These are phyloP conservation scores for Bellardia pandia DNA, from an alignment of 2,888 invertebrate species.

Conservation along the genomic window DNA sequence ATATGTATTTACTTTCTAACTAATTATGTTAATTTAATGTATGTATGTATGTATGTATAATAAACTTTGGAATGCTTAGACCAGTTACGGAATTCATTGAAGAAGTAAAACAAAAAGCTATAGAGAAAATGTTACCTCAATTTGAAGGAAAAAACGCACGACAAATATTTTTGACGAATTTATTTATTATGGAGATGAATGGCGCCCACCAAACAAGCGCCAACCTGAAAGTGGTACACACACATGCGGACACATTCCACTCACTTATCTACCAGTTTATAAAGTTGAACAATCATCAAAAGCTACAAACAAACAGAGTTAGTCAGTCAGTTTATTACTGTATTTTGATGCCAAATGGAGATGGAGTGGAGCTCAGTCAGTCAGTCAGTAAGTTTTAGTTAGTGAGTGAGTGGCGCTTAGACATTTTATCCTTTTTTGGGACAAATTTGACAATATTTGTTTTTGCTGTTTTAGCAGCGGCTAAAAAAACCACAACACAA, in stretches of 20 bases:
- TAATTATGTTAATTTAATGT: constrained; percentile 58
- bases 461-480: constrained; percentile 30
- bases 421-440: constrained; percentile 74
- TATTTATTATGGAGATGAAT: constrained; percentile 82
- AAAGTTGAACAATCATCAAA: constrained; percentile 51
- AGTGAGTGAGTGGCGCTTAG: constrained; percentile 75
- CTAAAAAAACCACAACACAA: neutral
- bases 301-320: constrained; percentile 13
- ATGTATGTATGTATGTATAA: constrained; percentile 8
- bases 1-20: constrained; percentile 27
- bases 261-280: constrained; percentile 65
- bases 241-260: constrained; percentile 51
- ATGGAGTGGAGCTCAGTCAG: constrained; percentile 32
- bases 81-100: constrained; percentile 20
- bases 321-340: constrained; percentile 49
- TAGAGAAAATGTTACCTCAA: neutral
- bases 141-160: constrained; percentile 25
- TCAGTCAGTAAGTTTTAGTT: constrained; percentile 26
- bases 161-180: constrained; percentile 78
- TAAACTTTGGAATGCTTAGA: constrained; percentile 54
- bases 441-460: constrained; percentile 73
- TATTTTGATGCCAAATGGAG: constrained; percentile 59
- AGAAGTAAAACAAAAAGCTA: constrained; percentile 29
- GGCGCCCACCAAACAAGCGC: constrained; percentile 81
- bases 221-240: constrained; percentile 62